Evolutionary conservation across 2,113 vertebrate genomes (phyloP).

Genomic region (Probosciger aterrimus): DNA sequence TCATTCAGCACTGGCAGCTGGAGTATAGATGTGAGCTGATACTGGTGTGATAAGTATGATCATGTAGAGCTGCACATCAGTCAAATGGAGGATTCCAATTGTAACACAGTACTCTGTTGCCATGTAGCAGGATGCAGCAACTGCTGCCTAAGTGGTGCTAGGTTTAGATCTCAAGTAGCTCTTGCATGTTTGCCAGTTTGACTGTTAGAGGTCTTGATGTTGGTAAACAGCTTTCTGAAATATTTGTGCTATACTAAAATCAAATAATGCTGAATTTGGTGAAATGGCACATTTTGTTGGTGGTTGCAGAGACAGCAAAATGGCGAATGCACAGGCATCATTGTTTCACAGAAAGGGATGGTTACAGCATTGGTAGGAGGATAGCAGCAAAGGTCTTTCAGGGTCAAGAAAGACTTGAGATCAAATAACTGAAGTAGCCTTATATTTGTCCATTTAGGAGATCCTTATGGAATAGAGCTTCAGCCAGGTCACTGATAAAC

Average conservation of each 20-base stretch:
- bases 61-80: background rate
- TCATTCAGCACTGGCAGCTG: background rate
- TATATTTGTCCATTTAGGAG: background rate
- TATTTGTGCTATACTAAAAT: background rate
- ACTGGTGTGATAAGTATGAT: accelerated
- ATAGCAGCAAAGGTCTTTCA: background rate
- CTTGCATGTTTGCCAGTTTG: background rate
- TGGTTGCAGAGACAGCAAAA: background rate
- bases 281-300: background rate
- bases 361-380: background rate
- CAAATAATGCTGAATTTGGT: background rate
- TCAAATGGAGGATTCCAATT: background rate
- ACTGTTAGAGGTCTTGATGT: background rate
- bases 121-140: background rate
- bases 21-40: accelerated
- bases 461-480: background rate
- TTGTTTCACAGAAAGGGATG: background rate
- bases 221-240: background rate
- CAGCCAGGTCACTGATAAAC: background rate
- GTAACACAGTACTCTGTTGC: background rate
- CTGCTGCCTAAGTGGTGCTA: background rate
- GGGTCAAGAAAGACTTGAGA: background rate
- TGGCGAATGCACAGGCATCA: background rate
- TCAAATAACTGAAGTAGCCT: background rate
- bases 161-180: background rate